Evolutionary conservation across 2,888 invertebrate species (phyloP), one percentile per base, ranked within the genome.

Genomic region (Oligia latruncula): DNA sequence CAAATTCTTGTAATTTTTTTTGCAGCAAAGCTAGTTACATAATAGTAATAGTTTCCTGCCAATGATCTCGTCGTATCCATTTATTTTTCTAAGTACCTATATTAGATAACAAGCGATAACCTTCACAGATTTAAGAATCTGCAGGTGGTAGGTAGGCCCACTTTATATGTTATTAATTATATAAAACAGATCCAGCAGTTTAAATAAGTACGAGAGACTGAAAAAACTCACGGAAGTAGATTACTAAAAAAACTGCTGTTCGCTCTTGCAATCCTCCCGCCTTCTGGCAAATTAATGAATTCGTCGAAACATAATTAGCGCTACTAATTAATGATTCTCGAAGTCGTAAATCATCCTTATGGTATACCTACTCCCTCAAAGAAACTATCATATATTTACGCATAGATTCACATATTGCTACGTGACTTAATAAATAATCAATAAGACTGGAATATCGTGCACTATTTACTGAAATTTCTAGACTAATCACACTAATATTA

Each of bases 261-360:
- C 2, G 20, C 15, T 35, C 20, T 23, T 71, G 40, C n/a, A 58
- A 23, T n/a, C 29, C 29, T 23, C 49, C 9, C 43, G 60, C 35
- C 23, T 62, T 49, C 40, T 43, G 29, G n/a, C 29, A 72, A 67
- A 70, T 64, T 70, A 73, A 74, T 80, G 6, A 70, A 55, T 81
- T 71, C 20, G 29, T 55, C 40, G 43, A 64, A 81, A 74, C 62
- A 62, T 81, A 35, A 73, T 73, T 79, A 80, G 29, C 55, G 29
- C 2, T 29, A 35, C 64, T 65, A 74, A 81, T 81, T 80, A 81
- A 81, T 80, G 23, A 74, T 81, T 67, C 73, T 43, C 65, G 29
- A 17, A 40, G n/a, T 81, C 67, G 66, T 81, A 55, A 75, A 81
- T 81, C 67, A 81, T 74, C 15, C 49, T 13, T 17, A 62, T 55